phyloP scores from a whole-genome alignment of 2,797 vertebrate genomes.

The Hylomyscus alleni region DNA sequence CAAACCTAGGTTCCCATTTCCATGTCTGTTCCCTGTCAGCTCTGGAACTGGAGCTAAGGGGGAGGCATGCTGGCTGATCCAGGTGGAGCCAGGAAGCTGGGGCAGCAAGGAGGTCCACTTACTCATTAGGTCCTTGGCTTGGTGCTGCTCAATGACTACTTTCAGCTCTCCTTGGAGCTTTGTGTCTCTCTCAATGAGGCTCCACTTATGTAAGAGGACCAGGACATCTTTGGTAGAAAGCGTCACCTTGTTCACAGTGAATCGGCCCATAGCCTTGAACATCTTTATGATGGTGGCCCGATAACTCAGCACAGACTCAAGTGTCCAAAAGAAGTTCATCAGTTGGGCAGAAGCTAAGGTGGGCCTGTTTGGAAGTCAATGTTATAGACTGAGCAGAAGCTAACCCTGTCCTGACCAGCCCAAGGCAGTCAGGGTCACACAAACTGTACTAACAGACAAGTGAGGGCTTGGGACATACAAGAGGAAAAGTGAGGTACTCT shows the following conservation, averaged over 20 bases:
- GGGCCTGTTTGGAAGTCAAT: slow-evolving; percentile 84
- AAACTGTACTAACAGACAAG: accelerated
- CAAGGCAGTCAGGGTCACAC: background rate
- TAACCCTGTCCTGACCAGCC: background rate
- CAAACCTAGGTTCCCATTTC: background rate
- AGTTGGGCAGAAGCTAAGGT: slow-evolving; percentile 89
- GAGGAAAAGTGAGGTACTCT: background rate
- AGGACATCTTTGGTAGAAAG: slow-evolving; percentile 91
- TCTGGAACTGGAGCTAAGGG: background rate
- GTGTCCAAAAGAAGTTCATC: slow-evolving; percentile 88
- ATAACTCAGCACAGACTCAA: slow-evolving; percentile 93
- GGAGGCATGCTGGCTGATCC: accelerated
- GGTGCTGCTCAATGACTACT: slow-evolving; percentile 88
- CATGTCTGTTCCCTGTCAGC: accelerated
- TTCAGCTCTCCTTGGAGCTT: slow-evolving; percentile 90
- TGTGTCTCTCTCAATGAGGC: slow-evolving; percentile 87
- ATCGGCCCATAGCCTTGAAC: slow-evolving; percentile 87
- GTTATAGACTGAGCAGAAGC: background rate
- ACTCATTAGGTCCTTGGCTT: slow-evolving; percentile 92
- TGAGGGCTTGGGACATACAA: background rate
- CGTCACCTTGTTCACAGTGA: slow-evolving; percentile 88
- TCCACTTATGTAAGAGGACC: slow-evolving; percentile 93
- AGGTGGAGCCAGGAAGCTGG: background rate
- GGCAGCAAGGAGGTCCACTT: slow-evolving; percentile 82
- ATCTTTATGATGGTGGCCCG: slow-evolving; percentile 85